These are phyloP conservation scores for Phyllotis vaccarum DNA, from an alignment of 2,797 vertebrate species.

Conservation along the genomic window DNA sequence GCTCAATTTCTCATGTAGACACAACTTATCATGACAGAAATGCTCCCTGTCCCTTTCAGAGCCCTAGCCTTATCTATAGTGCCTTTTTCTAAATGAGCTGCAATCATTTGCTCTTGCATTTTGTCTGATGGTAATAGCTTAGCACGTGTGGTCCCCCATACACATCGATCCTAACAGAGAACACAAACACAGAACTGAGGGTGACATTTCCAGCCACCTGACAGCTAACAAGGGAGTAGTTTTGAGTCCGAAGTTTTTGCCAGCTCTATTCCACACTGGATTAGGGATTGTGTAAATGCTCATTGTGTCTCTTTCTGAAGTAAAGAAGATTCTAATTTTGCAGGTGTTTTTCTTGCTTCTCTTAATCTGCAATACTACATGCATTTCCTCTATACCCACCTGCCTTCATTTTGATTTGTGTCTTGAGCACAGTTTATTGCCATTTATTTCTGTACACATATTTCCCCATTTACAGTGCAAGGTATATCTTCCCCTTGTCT, in stretches of 20 bases:
- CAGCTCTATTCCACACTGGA: not conserved
- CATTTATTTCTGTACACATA: not conserved
- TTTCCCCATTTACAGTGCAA: not conserved
- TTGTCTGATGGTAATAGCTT: not conserved
- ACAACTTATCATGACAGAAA: not conserved
- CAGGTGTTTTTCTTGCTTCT: constrained; percentile 7
- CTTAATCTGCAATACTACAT: not conserved
- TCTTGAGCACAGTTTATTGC: not conserved
- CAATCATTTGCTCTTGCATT: not conserved
- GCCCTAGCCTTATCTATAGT: not conserved
- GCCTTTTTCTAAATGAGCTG: not conserved
- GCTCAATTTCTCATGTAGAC: not conserved
- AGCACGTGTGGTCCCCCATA: not conserved
- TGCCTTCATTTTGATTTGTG: constrained; percentile 6
- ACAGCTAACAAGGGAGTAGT: not conserved
- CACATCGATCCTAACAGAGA: not conserved
- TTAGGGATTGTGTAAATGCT: not conserved
- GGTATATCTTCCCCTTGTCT: not conserved
- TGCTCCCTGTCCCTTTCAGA: not conserved
- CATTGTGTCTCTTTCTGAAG: not conserved
- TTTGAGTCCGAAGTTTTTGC: not conserved
- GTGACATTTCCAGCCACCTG: not conserved
- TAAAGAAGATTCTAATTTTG: not conserved
- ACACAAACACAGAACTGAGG: not conserved
- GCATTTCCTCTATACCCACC: not conserved